Conservation (phyloP, 2,888 invertebrate species). For the Dryomyza anilis region DNA sequence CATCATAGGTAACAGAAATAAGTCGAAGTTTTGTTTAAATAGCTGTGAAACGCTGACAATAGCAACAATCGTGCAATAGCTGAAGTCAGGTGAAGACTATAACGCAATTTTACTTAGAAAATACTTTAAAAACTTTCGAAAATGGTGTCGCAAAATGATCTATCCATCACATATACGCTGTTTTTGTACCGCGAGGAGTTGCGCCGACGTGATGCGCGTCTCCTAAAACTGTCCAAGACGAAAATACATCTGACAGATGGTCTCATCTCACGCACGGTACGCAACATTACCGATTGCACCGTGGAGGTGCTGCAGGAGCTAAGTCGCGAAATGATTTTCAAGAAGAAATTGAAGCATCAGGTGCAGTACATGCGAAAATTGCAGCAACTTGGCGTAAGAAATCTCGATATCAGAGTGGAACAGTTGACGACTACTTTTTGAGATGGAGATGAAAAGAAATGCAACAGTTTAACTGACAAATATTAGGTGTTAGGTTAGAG, state of each 20-base stretch:
- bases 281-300: constrained; percentile 42
- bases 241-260: constrained; percentile 47
- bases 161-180: constrained; percentile 44
- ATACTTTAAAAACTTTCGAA: background rate
- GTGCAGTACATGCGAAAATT: constrained; percentile 37
- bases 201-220: constrained; percentile 42
- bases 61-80: background rate
- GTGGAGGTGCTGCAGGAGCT: constrained; percentile 44
- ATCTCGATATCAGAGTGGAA: constrained; percentile 3
- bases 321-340: constrained; percentile 45
- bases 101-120: no score
- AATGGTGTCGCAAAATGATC: no score
- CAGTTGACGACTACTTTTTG: background rate
- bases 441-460: no score
- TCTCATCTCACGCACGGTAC: constrained; percentile 42
- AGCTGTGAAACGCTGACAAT: background rate
- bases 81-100: background rate
- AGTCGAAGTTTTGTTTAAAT: background rate
- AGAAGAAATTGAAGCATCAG: constrained; percentile 42
- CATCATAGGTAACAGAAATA: background rate
- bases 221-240: constrained; percentile 42
- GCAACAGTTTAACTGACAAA: no score
- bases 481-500: no score
- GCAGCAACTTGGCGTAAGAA: constrained; percentile 10
- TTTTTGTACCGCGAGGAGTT: constrained; percentile 46